Conservation (phyloP, 1,140 invertebrate species). For the Tribolium madens region DNA sequence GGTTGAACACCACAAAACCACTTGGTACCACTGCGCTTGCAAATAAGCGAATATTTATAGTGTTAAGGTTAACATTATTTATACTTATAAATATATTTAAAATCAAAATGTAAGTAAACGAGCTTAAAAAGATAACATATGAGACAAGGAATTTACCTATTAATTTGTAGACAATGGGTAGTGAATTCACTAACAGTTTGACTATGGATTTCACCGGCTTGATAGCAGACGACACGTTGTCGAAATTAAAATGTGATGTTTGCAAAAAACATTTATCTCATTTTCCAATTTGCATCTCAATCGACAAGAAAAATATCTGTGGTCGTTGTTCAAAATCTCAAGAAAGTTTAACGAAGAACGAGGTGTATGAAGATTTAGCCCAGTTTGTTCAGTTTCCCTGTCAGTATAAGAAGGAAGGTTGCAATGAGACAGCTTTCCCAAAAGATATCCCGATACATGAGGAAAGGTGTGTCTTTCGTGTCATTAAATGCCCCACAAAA, state of each 20-base stretch:
- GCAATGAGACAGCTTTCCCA: background rate
- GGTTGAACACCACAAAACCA: too few relatives aligned
- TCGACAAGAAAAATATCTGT: constrained; percentile 3
- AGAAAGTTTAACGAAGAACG: background rate
- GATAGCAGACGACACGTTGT: background rate
- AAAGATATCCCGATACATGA: background rate
- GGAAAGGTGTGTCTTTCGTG: background rate
- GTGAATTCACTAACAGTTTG: too few relatives aligned
- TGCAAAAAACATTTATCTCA: constrained; percentile 10
- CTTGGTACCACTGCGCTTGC: too few relatives aligned
- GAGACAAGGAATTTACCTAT: too few relatives aligned
- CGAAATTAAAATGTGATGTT: constrained; percentile 1
- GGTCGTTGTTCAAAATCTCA: background rate
- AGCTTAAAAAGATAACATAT: too few relatives aligned
- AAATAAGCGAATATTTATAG: too few relatives aligned
- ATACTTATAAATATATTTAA: too few relatives aligned
- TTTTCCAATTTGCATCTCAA: constrained; percentile 5
- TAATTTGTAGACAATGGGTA: too few relatives aligned
- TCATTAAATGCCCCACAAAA: constrained; percentile 1
- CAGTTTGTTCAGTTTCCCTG: constrained; percentile 14
- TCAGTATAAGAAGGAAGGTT: constrained; percentile 1
- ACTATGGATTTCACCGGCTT: background rate
- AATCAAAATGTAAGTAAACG: too few relatives aligned
- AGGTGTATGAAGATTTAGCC: constrained; percentile 1
- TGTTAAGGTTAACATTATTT: too few relatives aligned